Evolutionary conservation across 2,888 invertebrate genomes (phyloP).

Genomic region (Tanytarsus gracilentus): DNA sequence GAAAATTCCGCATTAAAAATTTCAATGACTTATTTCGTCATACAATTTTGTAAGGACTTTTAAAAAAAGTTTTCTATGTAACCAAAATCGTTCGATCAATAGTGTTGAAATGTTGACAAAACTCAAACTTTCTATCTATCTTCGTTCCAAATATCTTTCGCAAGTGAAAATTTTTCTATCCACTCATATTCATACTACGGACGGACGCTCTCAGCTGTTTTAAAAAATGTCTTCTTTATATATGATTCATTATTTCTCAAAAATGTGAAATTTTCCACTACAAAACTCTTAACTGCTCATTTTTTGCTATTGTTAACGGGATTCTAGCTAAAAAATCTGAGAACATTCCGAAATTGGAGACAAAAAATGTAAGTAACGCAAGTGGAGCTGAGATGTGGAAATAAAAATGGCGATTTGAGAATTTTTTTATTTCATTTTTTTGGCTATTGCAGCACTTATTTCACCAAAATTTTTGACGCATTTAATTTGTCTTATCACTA

Average conservation of each 20-base stretch:
- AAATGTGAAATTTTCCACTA: neutral
- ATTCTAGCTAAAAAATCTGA: neutral
- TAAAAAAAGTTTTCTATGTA: no score
- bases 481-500: neutral
- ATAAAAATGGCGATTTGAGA: constrained; percentile 17
- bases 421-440: neutral
- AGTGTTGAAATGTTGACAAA: no score
- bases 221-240: neutral
- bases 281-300: neutral
- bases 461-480: neutral
- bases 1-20: no score
- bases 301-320: neutral
- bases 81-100: no score
- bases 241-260: neutral
- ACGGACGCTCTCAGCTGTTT: constrained; percentile 2
- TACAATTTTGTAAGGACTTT: no score
- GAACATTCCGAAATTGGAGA: neutral
- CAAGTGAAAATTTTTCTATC: no score
- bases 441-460: neutral
- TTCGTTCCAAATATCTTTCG: no score
- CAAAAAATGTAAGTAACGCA: neutral
- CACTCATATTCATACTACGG: no score
- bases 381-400: constrained; percentile 1
- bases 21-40: no score
- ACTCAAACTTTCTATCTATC: no score